phyloP scores from a whole-genome alignment of 37 sponge, comb jelly and placozoan genomes.

The Mnemiopsis leidyi region DNA sequence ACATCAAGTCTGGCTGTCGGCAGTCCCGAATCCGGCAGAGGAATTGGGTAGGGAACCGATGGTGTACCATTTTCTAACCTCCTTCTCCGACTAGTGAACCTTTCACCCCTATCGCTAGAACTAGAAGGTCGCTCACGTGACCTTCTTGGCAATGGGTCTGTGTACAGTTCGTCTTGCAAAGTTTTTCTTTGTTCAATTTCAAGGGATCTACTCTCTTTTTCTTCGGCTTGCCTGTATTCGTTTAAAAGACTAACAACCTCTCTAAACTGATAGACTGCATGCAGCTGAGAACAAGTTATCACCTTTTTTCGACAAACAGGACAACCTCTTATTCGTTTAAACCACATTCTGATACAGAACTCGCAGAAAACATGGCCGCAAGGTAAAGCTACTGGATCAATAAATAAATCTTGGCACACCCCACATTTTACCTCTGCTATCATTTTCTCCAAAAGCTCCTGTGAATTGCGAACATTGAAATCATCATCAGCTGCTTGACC shows the following conservation, averaged over 20 bases:
- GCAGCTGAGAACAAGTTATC: conserved; percentile 10
- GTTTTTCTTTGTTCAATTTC: background rate
- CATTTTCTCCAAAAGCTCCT: background rate
- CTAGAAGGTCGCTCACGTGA: background rate
- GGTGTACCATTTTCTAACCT: background rate
- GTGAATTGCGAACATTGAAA: background rate
- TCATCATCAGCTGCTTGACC: background rate
- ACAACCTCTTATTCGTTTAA: conserved; percentile 45
- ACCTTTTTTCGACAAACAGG: conserved; percentile 25
- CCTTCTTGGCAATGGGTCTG: background rate
- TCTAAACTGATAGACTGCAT: conserved; percentile 44
- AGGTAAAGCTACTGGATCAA: conserved; percentile 55
- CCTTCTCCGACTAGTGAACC: background rate
- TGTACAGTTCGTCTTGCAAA: background rate
- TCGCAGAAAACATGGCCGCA: conserved; percentile 53
- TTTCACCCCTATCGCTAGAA: background rate
- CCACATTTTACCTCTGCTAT: conserved; percentile 28
- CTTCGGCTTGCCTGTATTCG: background rate
- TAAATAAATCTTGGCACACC: conserved; percentile 48
- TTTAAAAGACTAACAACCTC: background rate
- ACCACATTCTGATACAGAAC: conserved; percentile 58
- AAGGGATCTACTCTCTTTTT: background rate
- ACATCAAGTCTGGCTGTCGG: background rate
- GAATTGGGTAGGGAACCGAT: conserved; percentile 3
- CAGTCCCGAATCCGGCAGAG: background rate